Conservation (phyloP, 2,888 invertebrate genomes). For the Leucophenga montana region DNA sequence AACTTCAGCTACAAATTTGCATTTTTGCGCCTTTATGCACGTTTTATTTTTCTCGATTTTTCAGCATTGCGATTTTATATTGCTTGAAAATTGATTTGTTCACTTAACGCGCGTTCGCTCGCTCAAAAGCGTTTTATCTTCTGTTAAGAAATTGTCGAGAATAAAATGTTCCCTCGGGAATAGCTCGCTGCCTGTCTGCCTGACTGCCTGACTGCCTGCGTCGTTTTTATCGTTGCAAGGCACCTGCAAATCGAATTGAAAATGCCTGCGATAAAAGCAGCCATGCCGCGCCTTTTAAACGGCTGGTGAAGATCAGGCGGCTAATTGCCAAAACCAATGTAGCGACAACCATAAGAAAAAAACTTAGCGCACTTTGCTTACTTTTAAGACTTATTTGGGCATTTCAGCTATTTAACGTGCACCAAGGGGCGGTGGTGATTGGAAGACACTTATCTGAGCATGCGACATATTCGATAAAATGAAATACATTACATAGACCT, state of each 20-base stretch:
- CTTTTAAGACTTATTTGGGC: too few relatives aligned
- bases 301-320: not conserved
- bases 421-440: too few relatives aligned
- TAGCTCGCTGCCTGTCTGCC: too few relatives aligned
- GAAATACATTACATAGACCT: too few relatives aligned
- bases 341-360: not conserved
- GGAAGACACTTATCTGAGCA: too few relatives aligned
- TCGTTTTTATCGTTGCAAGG: conserved; percentile 27
- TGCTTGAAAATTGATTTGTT: conserved; percentile 60
- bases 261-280: conserved; percentile 4
- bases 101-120: conserved; percentile 52
- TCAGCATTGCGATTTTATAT: conserved; percentile 31
- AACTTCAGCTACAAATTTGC: conserved; percentile 49
- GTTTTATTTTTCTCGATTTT: conserved; percentile 27
- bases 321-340: conserved; percentile 18
- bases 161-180: too few relatives aligned
- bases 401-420: conserved; percentile 7
- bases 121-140: too few relatives aligned
- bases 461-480: too few relatives aligned
- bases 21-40: conserved; percentile 58
- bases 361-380: not conserved
- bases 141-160: too few relatives aligned
- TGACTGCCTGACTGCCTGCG: too few relatives aligned
- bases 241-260: conserved; percentile 15
- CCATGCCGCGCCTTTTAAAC: not conserved